phyloP scores from a whole-genome alignment of 92 coral and sea anemone genomes.

The Umimayanthus chanpuru region DNA sequence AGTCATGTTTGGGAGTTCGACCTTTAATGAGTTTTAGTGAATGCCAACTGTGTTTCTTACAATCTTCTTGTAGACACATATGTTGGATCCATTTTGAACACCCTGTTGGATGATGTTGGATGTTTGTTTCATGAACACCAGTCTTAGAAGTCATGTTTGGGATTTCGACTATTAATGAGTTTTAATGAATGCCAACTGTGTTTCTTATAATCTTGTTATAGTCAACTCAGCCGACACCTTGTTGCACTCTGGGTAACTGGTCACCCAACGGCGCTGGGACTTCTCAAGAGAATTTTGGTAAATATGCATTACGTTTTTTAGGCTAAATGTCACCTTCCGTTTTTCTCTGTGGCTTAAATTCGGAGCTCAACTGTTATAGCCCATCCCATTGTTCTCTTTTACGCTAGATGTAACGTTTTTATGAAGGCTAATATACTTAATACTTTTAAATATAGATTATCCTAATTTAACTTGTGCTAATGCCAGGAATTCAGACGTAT shows the following conservation, averaged over 20 bases:
- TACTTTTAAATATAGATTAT: no score
- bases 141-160: no score
- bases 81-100: no score
- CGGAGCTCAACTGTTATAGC: neutral
- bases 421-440: no score
- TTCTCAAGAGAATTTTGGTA: slow-evolving; percentile 89
- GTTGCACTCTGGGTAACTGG: slow-evolving; percentile 98
- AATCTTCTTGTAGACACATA: no score
- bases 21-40: neutral
- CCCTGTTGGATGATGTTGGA: no score
- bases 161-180: neutral
- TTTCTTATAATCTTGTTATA: slow-evolving; percentile 36
- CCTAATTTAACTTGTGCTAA: no score
- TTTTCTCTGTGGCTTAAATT: neutral
- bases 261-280: slow-evolving; percentile 97
- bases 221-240: slow-evolving; percentile 95
- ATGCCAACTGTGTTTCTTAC: neutral
- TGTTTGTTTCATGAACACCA: no score
- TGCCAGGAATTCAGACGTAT: neutral
- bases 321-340: neutral
- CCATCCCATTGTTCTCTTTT: neutral
- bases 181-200: neutral
- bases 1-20: neutral
- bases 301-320: neutral
- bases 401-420: no score